Evolutionary conservation across 1,140 invertebrate species (phyloP), one percentile per base, ranked within the genome.

Genomic region (Drosophila lini): DNA sequence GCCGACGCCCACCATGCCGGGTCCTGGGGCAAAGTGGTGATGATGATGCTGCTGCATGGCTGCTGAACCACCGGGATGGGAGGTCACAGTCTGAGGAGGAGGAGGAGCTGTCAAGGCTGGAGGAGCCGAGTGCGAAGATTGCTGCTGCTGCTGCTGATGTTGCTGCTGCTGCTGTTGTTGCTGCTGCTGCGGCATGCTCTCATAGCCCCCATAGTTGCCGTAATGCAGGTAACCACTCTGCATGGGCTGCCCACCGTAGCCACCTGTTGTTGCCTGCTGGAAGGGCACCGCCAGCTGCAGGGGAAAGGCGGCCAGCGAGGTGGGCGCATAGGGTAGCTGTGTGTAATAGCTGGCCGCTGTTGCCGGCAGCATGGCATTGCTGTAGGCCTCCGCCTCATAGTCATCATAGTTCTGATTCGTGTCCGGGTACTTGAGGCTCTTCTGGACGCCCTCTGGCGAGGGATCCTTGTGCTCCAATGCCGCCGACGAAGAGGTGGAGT

Each of bases 391-490:
- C 74, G 94, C 93, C 76, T 94, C 94, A 67, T 94, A 93, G n/a
- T 93, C 91, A 50, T 92, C 93, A 28, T 92, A 90, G 60, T 94
- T 92, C 32, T 89, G 92, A 77, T 92, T 92, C n/a, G 91, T 91
- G 40, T 93, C 80, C 25, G 93, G 93, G 74, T 94, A 95, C 70
- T 95, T 95, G 56, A 95, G 90, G 83, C 95, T 95, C 81, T 96
- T 95, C 78, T 95, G 95, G 57, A 95, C 94, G 5, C 52, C 13
- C 42, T 47, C 47, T 15, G 58, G 9, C 28, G 57, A 22, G 36
- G 57, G 9, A 41, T 83, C 82, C 64, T 81, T 74, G 38, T 80
- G 78, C 60, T 80, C 71, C 56, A 63, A 69, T 32, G 48, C 50
- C 38, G 28, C 92, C 61, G 93, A 64, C 11, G 50, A 32, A 22